Evolutionary conservation across 2,888 invertebrate species (phyloP).

Genomic region (Balanococcus diminutus): DNA sequence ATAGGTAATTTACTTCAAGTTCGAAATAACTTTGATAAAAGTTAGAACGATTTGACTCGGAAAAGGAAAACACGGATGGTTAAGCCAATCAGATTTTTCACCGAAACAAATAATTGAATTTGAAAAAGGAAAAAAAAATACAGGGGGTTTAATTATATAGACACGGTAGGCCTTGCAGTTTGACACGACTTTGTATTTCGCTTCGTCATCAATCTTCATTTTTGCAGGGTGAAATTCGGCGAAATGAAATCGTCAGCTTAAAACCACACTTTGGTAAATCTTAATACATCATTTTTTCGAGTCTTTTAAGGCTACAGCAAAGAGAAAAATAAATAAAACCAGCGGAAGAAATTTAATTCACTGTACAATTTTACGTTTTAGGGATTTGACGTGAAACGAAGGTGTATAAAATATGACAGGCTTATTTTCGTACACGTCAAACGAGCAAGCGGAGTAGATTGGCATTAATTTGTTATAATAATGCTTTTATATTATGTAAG

Average conservation of each 20-base stretch:
- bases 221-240: neutral
- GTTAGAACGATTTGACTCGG: neutral
- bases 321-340: neutral
- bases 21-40: neutral
- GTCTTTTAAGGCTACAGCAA: neutral
- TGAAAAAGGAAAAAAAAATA: neutral
- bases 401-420: neutral
- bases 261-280: neutral
- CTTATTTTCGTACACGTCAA: neutral
- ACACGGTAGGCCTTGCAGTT: neutral
- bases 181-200: neutral
- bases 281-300: conserved; percentile 25
- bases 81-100: neutral
- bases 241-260: conserved; percentile 23
- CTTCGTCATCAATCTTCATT: conserved; percentile 1
- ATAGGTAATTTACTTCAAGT: neutral
- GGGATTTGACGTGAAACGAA: neutral
- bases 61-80: neutral
- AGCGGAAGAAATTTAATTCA: neutral
- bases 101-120: neutral
- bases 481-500: neutral
- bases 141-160: neutral
- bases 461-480: neutral
- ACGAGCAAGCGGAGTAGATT: neutral
- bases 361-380: neutral